Conservation (phyloP, 2,113 vertebrate species). For the Ariopsis seemanni region DNA sequence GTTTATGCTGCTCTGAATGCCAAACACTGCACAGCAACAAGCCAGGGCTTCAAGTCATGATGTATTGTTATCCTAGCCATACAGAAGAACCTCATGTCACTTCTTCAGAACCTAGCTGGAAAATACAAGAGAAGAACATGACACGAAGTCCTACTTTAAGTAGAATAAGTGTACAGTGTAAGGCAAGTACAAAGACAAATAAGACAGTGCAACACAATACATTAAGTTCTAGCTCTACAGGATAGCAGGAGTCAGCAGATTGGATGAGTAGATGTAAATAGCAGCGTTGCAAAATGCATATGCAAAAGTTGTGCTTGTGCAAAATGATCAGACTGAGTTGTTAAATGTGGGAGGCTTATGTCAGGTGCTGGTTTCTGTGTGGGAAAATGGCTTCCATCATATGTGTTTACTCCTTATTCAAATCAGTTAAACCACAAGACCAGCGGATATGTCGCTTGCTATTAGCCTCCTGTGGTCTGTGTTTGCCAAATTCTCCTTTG, state of each 20-base stretch:
- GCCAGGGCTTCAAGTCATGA: background rate
- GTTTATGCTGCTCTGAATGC: background rate
- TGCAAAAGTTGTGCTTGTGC: background rate
- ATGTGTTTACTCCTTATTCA: conserved; percentile 45
- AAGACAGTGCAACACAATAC: background rate
- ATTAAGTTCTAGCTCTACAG: background rate
- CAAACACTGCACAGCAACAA: background rate
- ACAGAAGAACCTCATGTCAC: background rate
- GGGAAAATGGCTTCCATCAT: conserved; percentile 34
- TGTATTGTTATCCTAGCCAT: background rate
- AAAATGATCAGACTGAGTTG: background rate
- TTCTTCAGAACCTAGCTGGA: background rate
- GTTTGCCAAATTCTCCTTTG: conserved; percentile 28
- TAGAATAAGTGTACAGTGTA: background rate
- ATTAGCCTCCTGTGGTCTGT: conserved; percentile 27
- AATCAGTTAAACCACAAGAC: conserved; percentile 45
- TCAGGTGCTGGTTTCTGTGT: conserved; percentile 20
- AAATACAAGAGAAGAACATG: background rate
- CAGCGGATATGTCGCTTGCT: conserved; percentile 23
- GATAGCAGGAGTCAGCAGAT: background rate
- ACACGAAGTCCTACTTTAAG: background rate
- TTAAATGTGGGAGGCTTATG: background rate
- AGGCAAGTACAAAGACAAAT: background rate
- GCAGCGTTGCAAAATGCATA: background rate
- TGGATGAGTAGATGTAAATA: background rate